Base-by-base conservation (phyloP, 2,888 invertebrate species). In the Eupithecia exiguata region DNA sequence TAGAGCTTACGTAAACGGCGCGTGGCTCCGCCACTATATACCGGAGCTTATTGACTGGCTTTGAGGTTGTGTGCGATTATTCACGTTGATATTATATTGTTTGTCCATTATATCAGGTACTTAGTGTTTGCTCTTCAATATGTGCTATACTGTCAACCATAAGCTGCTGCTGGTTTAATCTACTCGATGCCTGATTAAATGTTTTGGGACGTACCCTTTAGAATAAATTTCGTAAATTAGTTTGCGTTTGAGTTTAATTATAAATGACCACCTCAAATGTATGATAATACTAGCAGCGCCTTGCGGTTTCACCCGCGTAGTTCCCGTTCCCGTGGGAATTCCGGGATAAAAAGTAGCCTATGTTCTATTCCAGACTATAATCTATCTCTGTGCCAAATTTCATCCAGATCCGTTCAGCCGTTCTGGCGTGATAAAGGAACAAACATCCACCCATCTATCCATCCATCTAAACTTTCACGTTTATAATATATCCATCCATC, bases 1-100 rank as follows among this genome's bases (percentile, higher is more conserved):
- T 30, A 43, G 69, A 77, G 70, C 72, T 73, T 70, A 70, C 36
- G 53, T 58, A 74, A 72, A 70, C 74, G 68, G 74, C 70, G 69
- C 67, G 58, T 49, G 69, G 69, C 69, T 67, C 38, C 67, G 58
- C 63, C 43, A 68, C 71, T 72, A 25, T 53, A 70, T 68, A 66
- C 68, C 18, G 73, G 30, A 70, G 65, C 65, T 74, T 74, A 65
- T 68, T 68, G 38, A 66, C 74, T 74, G 61, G 58, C 65, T 67
- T 65, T 68, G 68, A 35, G 66, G 21, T 71, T 67, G 74, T 67
- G 72, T 66, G 66, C n/a, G 25, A 58, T 25, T 58, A 58, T 67
- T 74, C 18, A 38, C 69, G 65, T 65, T 66, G 43, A 46, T 71
- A 68, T 71, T 61, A 70, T 62, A 49, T 35, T 35, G 62, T 62